Conservation (phyloP, 1,140 invertebrate genomes). For the Zaprionus lachaisei region DNA sequence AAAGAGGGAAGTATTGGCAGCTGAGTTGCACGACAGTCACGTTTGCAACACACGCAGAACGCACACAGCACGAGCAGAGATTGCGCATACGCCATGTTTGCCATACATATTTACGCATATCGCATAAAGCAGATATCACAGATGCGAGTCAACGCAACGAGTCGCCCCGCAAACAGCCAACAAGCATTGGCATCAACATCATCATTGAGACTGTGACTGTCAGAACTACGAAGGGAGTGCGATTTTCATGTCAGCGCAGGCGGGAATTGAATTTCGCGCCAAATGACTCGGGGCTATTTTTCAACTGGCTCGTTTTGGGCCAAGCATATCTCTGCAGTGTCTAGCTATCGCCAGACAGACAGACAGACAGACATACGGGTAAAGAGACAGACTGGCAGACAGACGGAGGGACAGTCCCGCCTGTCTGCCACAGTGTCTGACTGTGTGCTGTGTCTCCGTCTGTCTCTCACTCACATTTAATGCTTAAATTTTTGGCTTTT, state of each 20-base stretch:
- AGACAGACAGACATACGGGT: background rate
- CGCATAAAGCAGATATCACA: constrained; percentile 55
- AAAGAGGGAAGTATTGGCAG: constrained; percentile 41
- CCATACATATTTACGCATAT: constrained; percentile 73
- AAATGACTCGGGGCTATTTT: constrained; percentile 78
- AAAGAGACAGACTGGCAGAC: background rate
- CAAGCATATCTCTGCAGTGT: constrained; percentile 60
- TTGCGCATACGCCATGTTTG: constrained; percentile 79
- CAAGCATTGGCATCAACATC: constrained; percentile 24
- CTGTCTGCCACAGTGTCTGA: constrained; percentile 25
- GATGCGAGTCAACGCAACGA: constrained; percentile 26
- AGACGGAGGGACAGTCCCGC: background rate
- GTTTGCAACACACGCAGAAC: constrained; percentile 46
- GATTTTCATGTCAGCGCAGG: constrained; percentile 77
- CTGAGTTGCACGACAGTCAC: constrained; percentile 74
- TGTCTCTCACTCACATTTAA: constrained; percentile 65
- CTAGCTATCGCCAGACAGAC: constrained; percentile 28
- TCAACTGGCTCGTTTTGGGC: constrained; percentile 71
- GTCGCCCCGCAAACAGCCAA: background rate
- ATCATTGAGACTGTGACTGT: constrained; percentile 13
- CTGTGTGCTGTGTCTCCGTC: background rate
- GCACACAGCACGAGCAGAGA: constrained; percentile 58
- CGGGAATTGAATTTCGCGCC: constrained; percentile 82
- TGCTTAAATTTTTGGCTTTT: constrained; percentile 77
- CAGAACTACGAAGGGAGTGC: background rate